These are phyloP conservation scores for Larimichthys polyactis DNA, from an alignment of 2,113 vertebrate genomes.

Conservation along the genomic window DNA sequence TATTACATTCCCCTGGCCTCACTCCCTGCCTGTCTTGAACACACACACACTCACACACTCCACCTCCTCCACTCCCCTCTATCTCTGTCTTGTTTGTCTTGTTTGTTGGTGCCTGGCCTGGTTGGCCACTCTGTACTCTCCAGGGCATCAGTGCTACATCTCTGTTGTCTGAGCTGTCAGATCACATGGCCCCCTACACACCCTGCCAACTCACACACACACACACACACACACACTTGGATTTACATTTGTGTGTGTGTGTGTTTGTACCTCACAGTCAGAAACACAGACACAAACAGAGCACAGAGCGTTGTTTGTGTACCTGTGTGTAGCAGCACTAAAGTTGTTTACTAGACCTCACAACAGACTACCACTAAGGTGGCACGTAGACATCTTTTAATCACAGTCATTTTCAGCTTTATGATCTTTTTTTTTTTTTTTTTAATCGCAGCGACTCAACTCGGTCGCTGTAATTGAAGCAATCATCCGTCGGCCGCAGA, in stretches of 20 bases:
- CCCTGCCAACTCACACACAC: conserved; percentile 43
- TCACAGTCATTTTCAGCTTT: conserved; percentile 34
- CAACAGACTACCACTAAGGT: conserved; percentile 18
- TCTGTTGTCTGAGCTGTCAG: conserved; percentile 79
- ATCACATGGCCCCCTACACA: conserved; percentile 52
- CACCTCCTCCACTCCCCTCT: conserved; percentile 35
- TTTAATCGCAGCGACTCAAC: conserved; percentile 20
- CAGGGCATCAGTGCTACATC: conserved; percentile 65
- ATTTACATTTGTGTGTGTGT: conserved; percentile 24
- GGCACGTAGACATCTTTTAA: not conserved
- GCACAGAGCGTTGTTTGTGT: conserved; percentile 25
- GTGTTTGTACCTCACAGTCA: conserved; percentile 22
- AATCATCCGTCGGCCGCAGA: conserved; percentile 27
- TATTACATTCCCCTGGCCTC: conserved; percentile 37
- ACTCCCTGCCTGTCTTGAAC: not conserved
- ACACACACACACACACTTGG: conserved; percentile 8
- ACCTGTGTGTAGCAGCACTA: not conserved
- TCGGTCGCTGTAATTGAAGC: conserved; percentile 43
- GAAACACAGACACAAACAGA: conserved; percentile 32
- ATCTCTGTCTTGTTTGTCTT: conserved; percentile 79
- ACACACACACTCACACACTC: conserved; percentile 25
- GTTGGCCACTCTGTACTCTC: conserved; percentile 66
- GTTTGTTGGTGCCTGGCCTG: conserved; percentile 75
- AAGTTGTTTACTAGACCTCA: conserved; percentile 37
- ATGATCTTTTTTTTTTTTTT: conserved; percentile 12